Percentiles rank a stretch among this genome's conserved stretches.
Conservation (phyloP, 2,113 vertebrate genomes). For the Jaculus jaculus region DNA sequence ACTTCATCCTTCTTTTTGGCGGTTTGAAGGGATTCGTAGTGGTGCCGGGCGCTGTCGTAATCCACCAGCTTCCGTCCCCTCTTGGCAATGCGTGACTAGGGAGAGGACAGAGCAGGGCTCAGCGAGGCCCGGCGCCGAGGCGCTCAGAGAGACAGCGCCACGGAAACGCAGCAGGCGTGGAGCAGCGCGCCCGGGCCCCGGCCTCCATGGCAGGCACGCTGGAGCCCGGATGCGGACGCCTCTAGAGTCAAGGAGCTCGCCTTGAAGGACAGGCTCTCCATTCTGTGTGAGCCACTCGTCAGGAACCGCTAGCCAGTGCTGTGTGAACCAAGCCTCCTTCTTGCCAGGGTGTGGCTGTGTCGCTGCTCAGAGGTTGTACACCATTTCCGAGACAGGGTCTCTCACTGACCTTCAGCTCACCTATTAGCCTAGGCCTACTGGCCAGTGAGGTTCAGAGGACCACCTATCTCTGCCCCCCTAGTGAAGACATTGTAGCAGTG, state of each 20-base stretch:
- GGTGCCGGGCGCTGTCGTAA: conserved; percentile 97
- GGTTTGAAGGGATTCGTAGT: conserved; percentile 94
- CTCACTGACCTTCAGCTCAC: too few relatives aligned
- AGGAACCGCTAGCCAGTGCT: background rate
- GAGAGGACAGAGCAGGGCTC: background rate
- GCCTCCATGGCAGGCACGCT: accelerated
- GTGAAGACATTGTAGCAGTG: too few relatives aligned
- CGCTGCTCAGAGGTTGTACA: too few relatives aligned
- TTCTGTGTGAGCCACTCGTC: background rate
- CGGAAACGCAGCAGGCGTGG: background rate
- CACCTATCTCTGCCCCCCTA: too few relatives aligned
- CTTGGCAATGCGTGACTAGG: conserved; percentile 95
- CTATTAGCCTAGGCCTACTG: too few relatives aligned
- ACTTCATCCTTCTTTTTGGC: conserved; percentile 97
- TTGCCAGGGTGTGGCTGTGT: too few relatives aligned
- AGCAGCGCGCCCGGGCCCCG: background rate
- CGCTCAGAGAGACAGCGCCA: background rate
- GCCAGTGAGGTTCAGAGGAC: too few relatives aligned
- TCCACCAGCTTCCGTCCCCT: conserved; percentile 98
- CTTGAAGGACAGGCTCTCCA: background rate
- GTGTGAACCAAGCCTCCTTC: accelerated
- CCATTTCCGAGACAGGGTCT: too few relatives aligned
- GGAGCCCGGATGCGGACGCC: accelerated
- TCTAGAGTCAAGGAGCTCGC: background rate
- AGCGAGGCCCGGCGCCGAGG: background rate